Evolutionary conservation across 2,888 invertebrate species (phyloP).

Genomic region (Drosophila nr. medialis): DNA sequence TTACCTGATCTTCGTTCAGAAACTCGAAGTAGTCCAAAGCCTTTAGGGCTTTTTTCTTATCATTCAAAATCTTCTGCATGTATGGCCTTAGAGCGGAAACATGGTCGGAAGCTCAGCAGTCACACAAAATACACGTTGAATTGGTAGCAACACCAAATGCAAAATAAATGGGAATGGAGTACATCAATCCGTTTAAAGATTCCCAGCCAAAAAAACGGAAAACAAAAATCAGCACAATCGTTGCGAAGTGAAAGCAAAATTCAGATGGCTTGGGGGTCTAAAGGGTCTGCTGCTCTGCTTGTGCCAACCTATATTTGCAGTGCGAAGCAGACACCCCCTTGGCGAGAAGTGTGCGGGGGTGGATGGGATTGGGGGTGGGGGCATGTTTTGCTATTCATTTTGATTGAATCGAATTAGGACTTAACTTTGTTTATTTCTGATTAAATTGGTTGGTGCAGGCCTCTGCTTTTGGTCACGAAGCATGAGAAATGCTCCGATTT

Average conservation of each 20-base stretch:
- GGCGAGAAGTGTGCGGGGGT: neutral
- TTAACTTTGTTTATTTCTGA: conserved; percentile 79
- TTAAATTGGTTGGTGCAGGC: conserved; percentile 72
- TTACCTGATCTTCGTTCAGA: conserved; percentile 77
- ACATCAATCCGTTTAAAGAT: conserved; percentile 60
- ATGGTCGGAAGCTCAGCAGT: conserved; percentile 89
- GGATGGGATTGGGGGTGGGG: conserved; percentile 3
- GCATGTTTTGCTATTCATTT: conserved; percentile 71
- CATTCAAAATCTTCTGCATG: conserved; percentile 81
- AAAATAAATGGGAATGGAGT: conserved; percentile 62
- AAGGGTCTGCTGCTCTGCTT: conserved; percentile 42
- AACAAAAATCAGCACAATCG: conserved; percentile 46
- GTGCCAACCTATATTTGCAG: conserved; percentile 63
- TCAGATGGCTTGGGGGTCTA: conserved; percentile 30
- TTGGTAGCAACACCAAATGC: conserved; percentile 42
- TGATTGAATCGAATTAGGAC: conserved; percentile 80
- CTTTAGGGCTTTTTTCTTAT: conserved; percentile 75
- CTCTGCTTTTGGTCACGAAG: conserved; percentile 59
- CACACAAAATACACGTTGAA: conserved; percentile 49
- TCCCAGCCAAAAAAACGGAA: conserved; percentile 36
- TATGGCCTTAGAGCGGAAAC: conserved; percentile 65
- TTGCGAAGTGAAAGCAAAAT: conserved; percentile 64
- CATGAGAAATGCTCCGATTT: conserved; percentile 33
- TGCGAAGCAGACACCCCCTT: conserved; percentile 31
- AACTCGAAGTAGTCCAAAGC: conserved; percentile 82